Evolutionary conservation across 2,113 vertebrate species (phyloP).

Genomic region (Osmerus mordax): DNA sequence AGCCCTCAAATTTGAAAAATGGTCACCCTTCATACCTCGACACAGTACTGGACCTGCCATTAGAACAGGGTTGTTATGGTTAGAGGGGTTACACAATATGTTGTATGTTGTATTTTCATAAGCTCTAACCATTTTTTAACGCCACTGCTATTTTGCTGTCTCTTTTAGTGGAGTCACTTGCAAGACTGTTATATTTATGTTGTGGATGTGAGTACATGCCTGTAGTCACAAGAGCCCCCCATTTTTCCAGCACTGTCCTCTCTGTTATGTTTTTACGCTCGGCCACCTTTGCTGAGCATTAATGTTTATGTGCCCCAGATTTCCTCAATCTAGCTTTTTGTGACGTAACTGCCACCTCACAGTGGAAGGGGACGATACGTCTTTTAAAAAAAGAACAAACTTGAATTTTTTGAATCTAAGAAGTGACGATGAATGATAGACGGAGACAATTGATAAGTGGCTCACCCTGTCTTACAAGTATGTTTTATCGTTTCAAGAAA

Average conservation of each 20-base stretch:
- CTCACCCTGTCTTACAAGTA: conserved; percentile 99
- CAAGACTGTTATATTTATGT: conserved; percentile 95
- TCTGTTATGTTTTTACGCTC: conserved; percentile 88
- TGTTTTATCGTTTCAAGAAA: conserved; percentile 99
- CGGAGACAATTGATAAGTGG: conserved; percentile 85
- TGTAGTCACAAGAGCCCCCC: conserved; percentile 86
- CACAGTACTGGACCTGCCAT: conserved; percentile 21
- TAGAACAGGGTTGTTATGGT: conserved; percentile 37
- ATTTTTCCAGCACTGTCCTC: conserved; percentile 89
- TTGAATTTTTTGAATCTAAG: conserved; percentile 40
- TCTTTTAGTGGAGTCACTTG: conserved; percentile 94
- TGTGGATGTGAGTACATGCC: conserved; percentile 96
- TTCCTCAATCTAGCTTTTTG: conserved; percentile 68
- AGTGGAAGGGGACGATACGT: conserved; percentile 27
- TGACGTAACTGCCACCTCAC: conserved; percentile 72
- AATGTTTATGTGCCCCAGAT: conserved; percentile 63
- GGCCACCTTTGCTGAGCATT: conserved; percentile 90
- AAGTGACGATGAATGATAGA: conserved; percentile 72
- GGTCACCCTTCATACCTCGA: conserved; percentile 1
- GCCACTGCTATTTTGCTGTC: conserved; percentile 88
- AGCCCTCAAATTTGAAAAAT: conserved; percentile 36
- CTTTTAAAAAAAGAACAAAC: neutral
- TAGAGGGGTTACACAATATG: conserved; percentile 38
- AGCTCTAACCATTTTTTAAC: conserved; percentile 88
- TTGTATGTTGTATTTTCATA: conserved; percentile 79